Evolutionary conservation across 2,888 invertebrate species (phyloP).

Genomic region (Heliconius cydno): DNA sequence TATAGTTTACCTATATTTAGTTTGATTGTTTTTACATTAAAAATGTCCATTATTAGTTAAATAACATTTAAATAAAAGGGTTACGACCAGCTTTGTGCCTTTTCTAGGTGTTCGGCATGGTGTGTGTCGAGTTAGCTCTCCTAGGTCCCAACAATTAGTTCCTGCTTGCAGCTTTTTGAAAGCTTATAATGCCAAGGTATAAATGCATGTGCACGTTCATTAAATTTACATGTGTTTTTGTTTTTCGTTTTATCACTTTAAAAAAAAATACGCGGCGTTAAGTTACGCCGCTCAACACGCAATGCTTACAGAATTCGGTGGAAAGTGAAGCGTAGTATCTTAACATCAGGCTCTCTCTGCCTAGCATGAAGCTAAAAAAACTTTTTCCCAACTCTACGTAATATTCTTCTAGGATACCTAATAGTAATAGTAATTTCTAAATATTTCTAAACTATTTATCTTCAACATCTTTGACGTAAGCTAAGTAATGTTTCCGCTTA

Average conservation of each 20-base stretch:
- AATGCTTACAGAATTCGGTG: no score
- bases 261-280: no score
- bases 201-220: conserved; percentile 59
- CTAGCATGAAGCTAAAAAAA: no score
- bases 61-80: conserved; percentile 26
- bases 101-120: conserved; percentile 80
- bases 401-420: not conserved
- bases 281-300: no score
- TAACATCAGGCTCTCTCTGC: no score
- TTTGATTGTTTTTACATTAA: not conserved
- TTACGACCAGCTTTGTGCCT: conserved; percentile 48
- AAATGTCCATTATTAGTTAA: not conserved
- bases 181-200: conserved; percentile 81
- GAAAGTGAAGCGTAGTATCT: no score
- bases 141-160: conserved; percentile 66
- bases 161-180: conserved; percentile 78
- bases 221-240: conserved; percentile 26
- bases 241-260: not conserved
- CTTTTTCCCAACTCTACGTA: not conserved
- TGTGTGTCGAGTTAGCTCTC: conserved; percentile 62
- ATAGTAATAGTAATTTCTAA: not conserved
- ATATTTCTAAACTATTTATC: not conserved
- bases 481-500: not conserved
- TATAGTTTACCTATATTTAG: not conserved
- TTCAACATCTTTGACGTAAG: no score